Evolutionary conservation across 2,888 invertebrate species (phyloP).

Genomic region (Lucinisca nassula): DNA sequence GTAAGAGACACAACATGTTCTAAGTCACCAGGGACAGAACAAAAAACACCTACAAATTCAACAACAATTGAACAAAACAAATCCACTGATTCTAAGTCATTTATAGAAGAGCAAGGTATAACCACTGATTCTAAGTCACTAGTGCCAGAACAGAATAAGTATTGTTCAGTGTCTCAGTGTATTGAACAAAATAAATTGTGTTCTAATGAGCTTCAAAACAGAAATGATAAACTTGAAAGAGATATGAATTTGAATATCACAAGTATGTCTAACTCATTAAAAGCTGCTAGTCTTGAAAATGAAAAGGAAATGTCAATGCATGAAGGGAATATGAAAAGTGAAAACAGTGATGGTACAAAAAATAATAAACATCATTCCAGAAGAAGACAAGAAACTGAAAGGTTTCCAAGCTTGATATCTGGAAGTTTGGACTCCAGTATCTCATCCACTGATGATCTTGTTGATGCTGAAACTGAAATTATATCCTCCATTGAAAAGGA

Average conservation of each 20-base stretch:
- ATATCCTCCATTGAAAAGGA: constrained; percentile 12
- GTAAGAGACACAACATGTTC: constrained; percentile 31
- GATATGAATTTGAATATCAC: constrained; percentile 4
- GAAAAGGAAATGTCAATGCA: background rate
- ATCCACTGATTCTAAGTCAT: too few relatives aligned
- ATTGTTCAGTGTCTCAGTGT: background rate
- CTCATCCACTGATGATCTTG: constrained; percentile 2
- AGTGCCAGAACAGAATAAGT: background rate
- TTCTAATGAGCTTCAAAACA: background rate
- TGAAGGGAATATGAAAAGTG: constrained; percentile 16
- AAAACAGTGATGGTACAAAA: constrained; percentile 3
- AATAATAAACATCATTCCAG: background rate
- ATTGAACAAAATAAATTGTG: background rate
- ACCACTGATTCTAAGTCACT: background rate
- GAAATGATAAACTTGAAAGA: background rate
- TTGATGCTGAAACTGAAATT: constrained; percentile 49
- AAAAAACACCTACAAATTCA: too few relatives aligned
- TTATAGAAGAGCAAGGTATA: too few relatives aligned
- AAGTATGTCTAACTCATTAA: background rate
- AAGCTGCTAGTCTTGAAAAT: background rate
- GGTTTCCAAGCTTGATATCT: constrained; percentile 64
- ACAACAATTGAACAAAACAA: too few relatives aligned
- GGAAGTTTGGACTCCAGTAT: constrained; percentile 47
- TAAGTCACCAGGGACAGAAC: background rate
- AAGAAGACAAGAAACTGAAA: constrained; percentile 27